Evolutionary conservation across 2,113 vertebrate species (phyloP), one percentile per base, ranked within the genome.

Genomic region (Chaetura pelagica): DNA sequence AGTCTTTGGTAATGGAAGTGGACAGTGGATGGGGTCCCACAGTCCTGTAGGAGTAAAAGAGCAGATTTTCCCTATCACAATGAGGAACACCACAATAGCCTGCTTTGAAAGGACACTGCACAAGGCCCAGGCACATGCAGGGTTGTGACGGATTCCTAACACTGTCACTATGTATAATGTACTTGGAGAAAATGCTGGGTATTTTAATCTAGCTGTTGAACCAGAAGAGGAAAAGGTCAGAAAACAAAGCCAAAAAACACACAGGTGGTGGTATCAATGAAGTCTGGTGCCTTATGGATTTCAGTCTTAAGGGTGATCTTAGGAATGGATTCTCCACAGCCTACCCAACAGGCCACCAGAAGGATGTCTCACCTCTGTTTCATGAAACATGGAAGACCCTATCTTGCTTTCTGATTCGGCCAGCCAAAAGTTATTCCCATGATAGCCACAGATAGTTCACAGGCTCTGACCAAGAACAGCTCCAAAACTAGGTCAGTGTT

Each of bases 121-220:
- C 7, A 68, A 75, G 87, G 20, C 23, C 26, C 27, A 35, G 18
- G 16, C 8, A 46, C 0, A 0, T 54, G 19, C 29, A 82, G 57
- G 6, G 4, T 61, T 23, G 26, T 18, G 11, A 46, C 34, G 22
- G 51, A 59, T 57, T 89, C 78, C 38, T 59, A 34, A 63, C 23
- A 27, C 22, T 66, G 5, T 30, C 19, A 20, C 15, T 20, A 22
- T 71, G 35, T 64, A 72, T 24, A 84, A 84, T 0, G 0, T 15
- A 35, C 44, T 85, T 82, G 52, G 30, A 87, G 16, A 2, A 72
- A 85, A 67, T 15, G 18, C 59, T 15, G 27, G 5, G 7, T 40
- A 40, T 66, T 77, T 85, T 57, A 48, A 29, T 57, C 29, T 67
- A 57, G 16, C 7, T 61, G 27, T 20, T 72, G 44, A 91, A 68